Percentiles rank a stretch among this genome's conserved stretches.
Evolutionary conservation across 2,888 invertebrate species (phyloP).

Genomic region (Lepetodrilus schrolli): DNA sequence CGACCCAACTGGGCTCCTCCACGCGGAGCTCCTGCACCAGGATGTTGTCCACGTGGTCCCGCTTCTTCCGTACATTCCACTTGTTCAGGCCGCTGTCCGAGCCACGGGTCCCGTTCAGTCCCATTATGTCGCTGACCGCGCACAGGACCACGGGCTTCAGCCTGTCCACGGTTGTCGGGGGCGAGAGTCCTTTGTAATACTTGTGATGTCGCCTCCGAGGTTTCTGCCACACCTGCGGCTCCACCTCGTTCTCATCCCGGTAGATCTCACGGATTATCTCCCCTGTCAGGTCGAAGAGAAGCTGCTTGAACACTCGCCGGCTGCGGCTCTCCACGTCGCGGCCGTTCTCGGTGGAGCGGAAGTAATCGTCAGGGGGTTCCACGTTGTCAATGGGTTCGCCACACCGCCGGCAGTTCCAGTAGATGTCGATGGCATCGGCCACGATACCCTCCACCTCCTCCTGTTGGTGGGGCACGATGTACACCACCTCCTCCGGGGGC

Average conservation of each 20-base stretch:
- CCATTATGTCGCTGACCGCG: slow-evolving; percentile 63
- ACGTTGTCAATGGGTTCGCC: slow-evolving; percentile 63
- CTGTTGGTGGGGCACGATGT: slow-evolving; percentile 68
- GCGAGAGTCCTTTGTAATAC: slow-evolving; percentile 60
- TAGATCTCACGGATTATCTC: slow-evolving; percentile 73
- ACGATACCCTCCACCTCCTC: slow-evolving; percentile 62
- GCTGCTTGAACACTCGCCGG: slow-evolving; percentile 66
- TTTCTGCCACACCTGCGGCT: slow-evolving; percentile 79
- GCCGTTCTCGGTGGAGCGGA: slow-evolving; percentile 48
- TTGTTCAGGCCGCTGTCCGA: slow-evolving; percentile 53
- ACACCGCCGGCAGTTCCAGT: slow-evolving; percentile 65
- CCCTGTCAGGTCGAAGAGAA: slow-evolving; percentile 73
- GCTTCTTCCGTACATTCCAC: slow-evolving; percentile 70
- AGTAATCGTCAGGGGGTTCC: slow-evolving; percentile 56
- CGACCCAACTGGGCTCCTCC: slow-evolving; percentile 85
- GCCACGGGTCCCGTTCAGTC: slow-evolving; percentile 59
- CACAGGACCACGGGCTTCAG: slow-evolving; percentile 66
- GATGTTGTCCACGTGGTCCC: slow-evolving; percentile 83
- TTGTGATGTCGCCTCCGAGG: slow-evolving; percentile 68
- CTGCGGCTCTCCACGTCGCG: slow-evolving; percentile 58
- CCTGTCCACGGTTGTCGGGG: slow-evolving; percentile 65
- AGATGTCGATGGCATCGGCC: slow-evolving; percentile 64
- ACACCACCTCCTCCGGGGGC: slow-evolving; percentile 58
- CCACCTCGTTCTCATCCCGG: slow-evolving; percentile 61
- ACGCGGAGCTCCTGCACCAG: slow-evolving; percentile 83